These are phyloP conservation scores for Crossoptilon crossoptilon DNA, from an alignment of 2,797 vertebrate genomes.

Conservation along the genomic window DNA sequence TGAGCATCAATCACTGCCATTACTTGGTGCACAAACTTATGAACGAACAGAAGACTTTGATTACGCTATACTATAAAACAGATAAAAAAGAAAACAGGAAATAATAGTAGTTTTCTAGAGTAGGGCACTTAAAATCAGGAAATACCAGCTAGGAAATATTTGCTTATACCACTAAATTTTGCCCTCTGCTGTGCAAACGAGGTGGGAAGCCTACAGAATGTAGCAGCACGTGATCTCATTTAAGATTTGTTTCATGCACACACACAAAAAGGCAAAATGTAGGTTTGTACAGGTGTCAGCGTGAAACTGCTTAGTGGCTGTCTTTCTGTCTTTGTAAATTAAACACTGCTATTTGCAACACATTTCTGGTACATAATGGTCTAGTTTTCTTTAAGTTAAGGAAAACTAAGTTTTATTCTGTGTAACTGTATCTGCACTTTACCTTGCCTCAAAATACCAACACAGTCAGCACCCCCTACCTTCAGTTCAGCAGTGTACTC, in stretches of 20 bases:
- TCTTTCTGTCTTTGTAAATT: neutral
- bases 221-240: neutral
- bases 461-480: neutral
- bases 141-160: neutral
- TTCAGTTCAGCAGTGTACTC: neutral
- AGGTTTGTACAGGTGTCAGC: neutral
- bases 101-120: neutral
- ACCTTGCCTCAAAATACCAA: neutral
- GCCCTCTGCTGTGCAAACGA: neutral
- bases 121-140: conserved; percentile 27
- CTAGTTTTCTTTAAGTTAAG: neutral
- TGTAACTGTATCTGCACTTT: neutral
- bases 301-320: neutral
- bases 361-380: neutral
- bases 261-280: neutral
- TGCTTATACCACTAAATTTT: conserved; percentile 44
- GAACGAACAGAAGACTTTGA: neutral
- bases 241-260: neutral
- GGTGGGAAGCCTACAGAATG: neutral
- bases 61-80: neutral
- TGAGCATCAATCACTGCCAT: neutral
- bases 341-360: neutral
- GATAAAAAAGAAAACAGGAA: neutral
- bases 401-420: neutral
- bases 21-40: conserved; percentile 1